Evolutionary conservation across 2,797 vertebrate species (phyloP), one percentile per base, ranked within the genome.

Genomic region (Knipowitschia caucasica): DNA sequence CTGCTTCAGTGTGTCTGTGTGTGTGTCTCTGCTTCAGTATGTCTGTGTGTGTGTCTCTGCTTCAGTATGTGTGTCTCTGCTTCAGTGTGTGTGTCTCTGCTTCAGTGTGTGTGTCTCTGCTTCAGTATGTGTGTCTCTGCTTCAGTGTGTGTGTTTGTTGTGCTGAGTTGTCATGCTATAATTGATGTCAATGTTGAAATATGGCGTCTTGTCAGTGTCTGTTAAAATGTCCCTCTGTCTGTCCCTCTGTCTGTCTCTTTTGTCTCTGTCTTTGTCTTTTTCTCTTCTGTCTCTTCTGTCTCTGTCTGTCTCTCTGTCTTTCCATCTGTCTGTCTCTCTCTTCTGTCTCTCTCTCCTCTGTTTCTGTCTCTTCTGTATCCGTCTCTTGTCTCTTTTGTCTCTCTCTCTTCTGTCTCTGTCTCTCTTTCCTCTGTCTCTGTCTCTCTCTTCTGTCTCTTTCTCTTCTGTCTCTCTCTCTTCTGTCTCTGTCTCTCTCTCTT

Each of bases 211-310:
- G 56, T 65, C 54, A 47, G 44, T 47, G 67, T 80, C 71, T 74
- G 64, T 78, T 72, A 70, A 70, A n/a, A n/a, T n/a, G n/a, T n/a
- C n/a, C n/a, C n/a, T 65, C 61, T 74, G 77, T 80, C 50, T 81
- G 77, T 79, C 79, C 64, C 77, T 64, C 56, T 43, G 62, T 33
- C 65, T 64, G 62, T 56, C 27, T 21, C 5, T 21, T 10, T 4
- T n/a, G n/a, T 10, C n/a, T 11, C 27, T 29, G 27, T 29, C 27
- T 40, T 60, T 65, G 64, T 72, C 27, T 3, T 45, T 21, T 26
- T 51, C 73, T 60, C 71, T 51, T 65, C 57, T 23, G 33, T 40
- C 11, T 40, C 10, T 9, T n/a, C 9, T 23, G 1, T 40, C 10
- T 25, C 21, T 79, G 69, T 82, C 59, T 71, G 40, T 75, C 57